Evolutionary conservation across 2,113 vertebrate species (phyloP).

Genomic region (Peromyscus californicus): DNA sequence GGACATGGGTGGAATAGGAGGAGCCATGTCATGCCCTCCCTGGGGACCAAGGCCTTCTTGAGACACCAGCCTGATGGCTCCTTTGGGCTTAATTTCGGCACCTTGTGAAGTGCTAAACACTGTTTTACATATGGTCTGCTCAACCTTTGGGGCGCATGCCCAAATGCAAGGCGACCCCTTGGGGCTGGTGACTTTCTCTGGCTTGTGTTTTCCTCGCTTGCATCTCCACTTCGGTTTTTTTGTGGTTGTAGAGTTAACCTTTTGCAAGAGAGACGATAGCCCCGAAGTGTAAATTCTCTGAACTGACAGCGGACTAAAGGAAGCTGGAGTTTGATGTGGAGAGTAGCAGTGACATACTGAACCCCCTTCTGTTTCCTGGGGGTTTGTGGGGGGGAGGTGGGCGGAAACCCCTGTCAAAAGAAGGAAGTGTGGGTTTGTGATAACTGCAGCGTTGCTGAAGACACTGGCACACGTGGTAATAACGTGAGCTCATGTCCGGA

Average conservation of each 20-base stretch:
- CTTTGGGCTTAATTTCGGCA: slow-evolving; percentile 46
- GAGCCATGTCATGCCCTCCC: background rate
- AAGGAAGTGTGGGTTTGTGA: background rate
- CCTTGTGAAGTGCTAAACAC: background rate
- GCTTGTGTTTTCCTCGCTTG: background rate
- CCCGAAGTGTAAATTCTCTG: background rate
- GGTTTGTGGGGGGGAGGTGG: background rate
- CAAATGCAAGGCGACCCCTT: background rate
- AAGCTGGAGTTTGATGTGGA: background rate
- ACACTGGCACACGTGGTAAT: fast-evolving
- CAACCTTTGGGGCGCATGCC: background rate
- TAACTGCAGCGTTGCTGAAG: background rate
- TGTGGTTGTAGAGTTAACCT: background rate
- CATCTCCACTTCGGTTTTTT: background rate
- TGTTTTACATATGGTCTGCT: background rate
- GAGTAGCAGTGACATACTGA: background rate
- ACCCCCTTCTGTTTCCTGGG: background rate
- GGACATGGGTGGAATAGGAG: background rate
- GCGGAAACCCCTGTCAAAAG: background rate
- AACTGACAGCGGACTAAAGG: background rate
- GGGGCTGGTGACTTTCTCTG: background rate
- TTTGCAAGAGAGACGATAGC: background rate
- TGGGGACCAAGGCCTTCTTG: background rate
- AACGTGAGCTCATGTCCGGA: background rate
- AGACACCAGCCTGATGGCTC: background rate